Evolutionary conservation across 2,888 invertebrate species (phyloP).

Genomic region (Monopis laevigella): DNA sequence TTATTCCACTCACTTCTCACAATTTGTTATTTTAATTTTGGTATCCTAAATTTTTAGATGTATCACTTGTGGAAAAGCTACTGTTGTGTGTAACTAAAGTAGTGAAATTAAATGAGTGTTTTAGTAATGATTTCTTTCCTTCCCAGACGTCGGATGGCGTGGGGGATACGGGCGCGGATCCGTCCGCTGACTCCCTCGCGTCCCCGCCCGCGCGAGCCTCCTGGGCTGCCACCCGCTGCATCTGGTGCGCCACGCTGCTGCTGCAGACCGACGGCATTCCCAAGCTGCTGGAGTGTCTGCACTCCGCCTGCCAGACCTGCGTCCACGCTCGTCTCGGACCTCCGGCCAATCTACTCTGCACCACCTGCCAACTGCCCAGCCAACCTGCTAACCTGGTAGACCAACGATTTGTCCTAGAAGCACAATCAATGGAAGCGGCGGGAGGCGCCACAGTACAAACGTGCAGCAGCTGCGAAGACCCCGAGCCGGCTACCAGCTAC

Average conservation of each 20-base stretch:
- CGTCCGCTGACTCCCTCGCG: constrained; percentile 50
- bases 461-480: constrained; percentile 90
- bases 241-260: constrained; percentile 50
- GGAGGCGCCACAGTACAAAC: constrained; percentile 33
- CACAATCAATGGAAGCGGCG: constrained; percentile 57
- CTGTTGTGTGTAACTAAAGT: too few relatives aligned
- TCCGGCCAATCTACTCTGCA: too few relatives aligned
- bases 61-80: too few relatives aligned
- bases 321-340: constrained; percentile 52
- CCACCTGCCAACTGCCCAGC: constrained; percentile 78
- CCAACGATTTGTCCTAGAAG: constrained; percentile 83
- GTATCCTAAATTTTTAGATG: too few relatives aligned
- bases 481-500: constrained; percentile 84
- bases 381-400: constrained; percentile 80
- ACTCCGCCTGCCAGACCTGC: constrained; percentile 84
- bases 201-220: constrained; percentile 34
- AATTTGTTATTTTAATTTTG: too few relatives aligned
- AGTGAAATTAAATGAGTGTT: too few relatives aligned
- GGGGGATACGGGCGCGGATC: too few relatives aligned
- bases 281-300: constrained; percentile 87
- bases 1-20: too few relatives aligned
- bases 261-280: constrained; percentile 63
- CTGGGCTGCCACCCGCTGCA: constrained; percentile 55
- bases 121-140: not conserved
- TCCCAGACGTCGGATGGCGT: constrained; percentile 13